Evolutionary conservation across 2,113 vertebrate genomes (phyloP), one percentile per base, ranked within the genome.

Genomic region (Pygoscelis adeliae): DNA sequence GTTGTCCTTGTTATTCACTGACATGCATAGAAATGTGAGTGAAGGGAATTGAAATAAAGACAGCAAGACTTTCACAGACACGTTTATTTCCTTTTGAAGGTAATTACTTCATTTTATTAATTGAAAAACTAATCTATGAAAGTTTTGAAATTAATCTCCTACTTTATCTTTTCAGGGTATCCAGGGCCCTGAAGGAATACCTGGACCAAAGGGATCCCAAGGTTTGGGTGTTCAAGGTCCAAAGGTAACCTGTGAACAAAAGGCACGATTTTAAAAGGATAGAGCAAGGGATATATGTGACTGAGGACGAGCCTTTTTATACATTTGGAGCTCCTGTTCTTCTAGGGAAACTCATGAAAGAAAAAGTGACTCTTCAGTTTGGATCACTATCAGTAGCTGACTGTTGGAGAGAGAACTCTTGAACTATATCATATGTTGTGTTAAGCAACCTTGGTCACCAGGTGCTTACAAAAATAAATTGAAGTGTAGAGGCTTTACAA

Each of bases 391-490:
- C 46, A 13, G 26, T 70, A 59, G 66, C 5, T 70, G 29, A 27
- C 50, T 82, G 21, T 66, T 59, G 29, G 1, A 74, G 56, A 70
- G 22, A 63, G 15, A 63, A 26, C 11, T n/a, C 21, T 69, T 59
- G 22, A 76, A 23, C 6, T 49, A 0, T 67, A 9, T 66, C 20
- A 1, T 61, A 21, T 0, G 0, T 59, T 84, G 18, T 46, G 18
- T 26, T 74, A 65, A 74, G 8, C 30, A 81, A 42, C 25, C 50
- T 73, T 66, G 18, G 21, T 74, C 44, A 58, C 42, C 14, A 13
- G 20, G 19, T 74, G 40, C 62, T 83, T 69, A 53, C 23, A 83
- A 61, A 84, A 56, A 42, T 40, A 40, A 49, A 70, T 42, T 42
- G 25, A 73, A 47, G 16, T 17, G 26, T 6, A 36, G 26, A 73